These are phyloP conservation scores for Idris sp. DNA, from an alignment of 1,140 invertebrate species.

Conservation along the genomic window DNA sequence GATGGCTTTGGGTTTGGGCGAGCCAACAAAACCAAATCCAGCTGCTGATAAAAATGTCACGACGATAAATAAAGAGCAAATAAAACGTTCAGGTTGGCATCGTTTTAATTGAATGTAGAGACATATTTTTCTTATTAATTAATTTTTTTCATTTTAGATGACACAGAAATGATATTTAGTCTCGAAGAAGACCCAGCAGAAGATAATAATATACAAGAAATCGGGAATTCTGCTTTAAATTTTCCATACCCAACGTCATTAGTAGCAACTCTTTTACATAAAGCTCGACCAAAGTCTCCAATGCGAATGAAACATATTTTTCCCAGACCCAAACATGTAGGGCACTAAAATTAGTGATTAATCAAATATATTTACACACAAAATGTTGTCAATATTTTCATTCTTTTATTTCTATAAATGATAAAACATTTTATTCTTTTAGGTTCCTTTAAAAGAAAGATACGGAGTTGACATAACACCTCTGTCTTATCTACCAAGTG, in stretches of 20 bases:
- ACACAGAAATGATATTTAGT: slow-evolving; percentile 83
- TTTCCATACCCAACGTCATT: no score
- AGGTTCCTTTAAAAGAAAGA: slow-evolving; percentile 82
- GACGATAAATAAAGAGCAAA: slow-evolving; percentile 71
- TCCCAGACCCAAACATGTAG: slow-evolving; percentile 72
- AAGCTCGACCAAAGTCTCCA: slow-evolving; percentile 70
- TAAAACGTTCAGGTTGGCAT: slow-evolving; percentile 70
- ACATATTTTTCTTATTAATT: background rate
- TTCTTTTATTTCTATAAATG: slow-evolving; percentile 5
- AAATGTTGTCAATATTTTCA: no score
- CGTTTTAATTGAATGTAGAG: no score
- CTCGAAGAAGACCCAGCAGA: slow-evolving; percentile 83
- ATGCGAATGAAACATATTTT: slow-evolving; percentile 66
- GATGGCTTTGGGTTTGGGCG: slow-evolving; percentile 85
- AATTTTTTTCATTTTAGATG: slow-evolving; percentile 65
- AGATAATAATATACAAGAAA: slow-evolving; percentile 26
- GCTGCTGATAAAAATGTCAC: slow-evolving; percentile 70
- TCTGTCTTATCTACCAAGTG: slow-evolving; percentile 88
- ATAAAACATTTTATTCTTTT: slow-evolving; percentile 47
- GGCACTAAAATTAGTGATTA: slow-evolving; percentile 8
- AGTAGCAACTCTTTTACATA: slow-evolving; percentile 58
- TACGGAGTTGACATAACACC: slow-evolving; percentile 92
- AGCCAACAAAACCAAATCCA: slow-evolving; percentile 78
- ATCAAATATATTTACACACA: slow-evolving; percentile 3
- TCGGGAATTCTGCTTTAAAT: slow-evolving; percentile 13